phyloP scores from a whole-genome alignment of 1,140 invertebrate genomes.

The Bombus haemorrhoidalis region DNA sequence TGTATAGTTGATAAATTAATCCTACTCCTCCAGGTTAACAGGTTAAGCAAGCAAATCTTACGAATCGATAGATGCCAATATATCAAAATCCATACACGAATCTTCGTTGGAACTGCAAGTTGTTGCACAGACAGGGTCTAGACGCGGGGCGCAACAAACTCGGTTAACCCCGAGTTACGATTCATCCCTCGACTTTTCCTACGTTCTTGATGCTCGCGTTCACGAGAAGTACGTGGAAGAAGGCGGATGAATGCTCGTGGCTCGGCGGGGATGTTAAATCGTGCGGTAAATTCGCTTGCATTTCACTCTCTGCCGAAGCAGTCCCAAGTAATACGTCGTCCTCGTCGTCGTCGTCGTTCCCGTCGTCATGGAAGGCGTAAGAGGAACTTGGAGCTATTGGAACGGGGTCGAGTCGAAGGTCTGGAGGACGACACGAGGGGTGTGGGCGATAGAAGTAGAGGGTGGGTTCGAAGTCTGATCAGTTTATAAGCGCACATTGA shows the following conservation, averaged over 20 bases:
- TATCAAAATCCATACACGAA: slow-evolving; percentile 33
- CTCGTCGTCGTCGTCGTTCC: slow-evolving; percentile 59
- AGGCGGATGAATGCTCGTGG: slow-evolving; percentile 68
- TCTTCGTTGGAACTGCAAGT: slow-evolving; percentile 47
- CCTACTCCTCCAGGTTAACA: not conserved
- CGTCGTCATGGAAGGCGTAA: slow-evolving; percentile 65
- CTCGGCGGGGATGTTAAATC: slow-evolving; percentile 74
- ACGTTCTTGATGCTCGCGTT: slow-evolving; percentile 37
- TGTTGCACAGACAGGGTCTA: slow-evolving; percentile 52
- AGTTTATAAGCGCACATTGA: slow-evolving; percentile 81
- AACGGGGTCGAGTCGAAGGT: slow-evolving; percentile 71
- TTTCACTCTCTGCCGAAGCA: slow-evolving; percentile 70
- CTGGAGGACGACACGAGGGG: slow-evolving; percentile 32
- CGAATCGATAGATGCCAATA: not conserved
- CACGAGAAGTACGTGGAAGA: slow-evolving; percentile 47
- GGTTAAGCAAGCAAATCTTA: not conserved
- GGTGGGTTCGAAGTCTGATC: slow-evolving; percentile 74
- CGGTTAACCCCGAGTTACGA: slow-evolving; percentile 67
- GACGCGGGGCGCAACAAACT: slow-evolving; percentile 56
- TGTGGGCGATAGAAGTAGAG: slow-evolving; percentile 37
- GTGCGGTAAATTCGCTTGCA: slow-evolving; percentile 75
- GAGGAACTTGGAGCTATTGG: slow-evolving; percentile 72
- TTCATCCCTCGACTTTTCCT: slow-evolving; percentile 55
- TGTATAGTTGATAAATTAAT: too few relatives aligned
- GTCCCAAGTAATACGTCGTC: slow-evolving; percentile 74